A percentile compares a stretch with the other conserved stretches of the same genome.
Evolutionary conservation across 2,797 vertebrate species (phyloP).

Genomic region (Heteromormyrus szaboi): DNA sequence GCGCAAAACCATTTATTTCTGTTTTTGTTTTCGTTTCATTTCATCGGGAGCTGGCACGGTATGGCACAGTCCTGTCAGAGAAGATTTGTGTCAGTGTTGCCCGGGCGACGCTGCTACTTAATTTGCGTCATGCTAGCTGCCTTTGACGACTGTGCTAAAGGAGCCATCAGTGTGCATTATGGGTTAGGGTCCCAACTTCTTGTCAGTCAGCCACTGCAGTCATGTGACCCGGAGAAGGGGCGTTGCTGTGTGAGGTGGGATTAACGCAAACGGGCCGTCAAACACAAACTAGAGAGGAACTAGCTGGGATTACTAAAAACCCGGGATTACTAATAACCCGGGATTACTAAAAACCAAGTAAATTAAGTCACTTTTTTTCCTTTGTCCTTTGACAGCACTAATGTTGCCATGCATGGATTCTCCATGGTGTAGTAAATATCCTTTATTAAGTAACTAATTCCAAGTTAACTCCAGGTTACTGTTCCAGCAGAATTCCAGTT

Average conservation of each 20-base stretch:
- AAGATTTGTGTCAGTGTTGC: conserved; percentile 16
- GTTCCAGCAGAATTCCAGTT: not conserved
- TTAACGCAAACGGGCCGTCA: not conserved
- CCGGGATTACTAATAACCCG: not conserved
- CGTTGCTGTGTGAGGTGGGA: not conserved
- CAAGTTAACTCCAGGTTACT: not conserved
- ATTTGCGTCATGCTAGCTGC: conserved; percentile 10
- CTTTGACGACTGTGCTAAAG: conserved; percentile 3
- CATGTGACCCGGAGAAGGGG: not conserved
- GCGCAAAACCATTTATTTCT: not conserved
- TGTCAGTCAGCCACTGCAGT: not conserved
- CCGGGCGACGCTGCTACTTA: not conserved
- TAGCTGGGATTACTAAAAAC: not conserved
- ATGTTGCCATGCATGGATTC: not conserved
- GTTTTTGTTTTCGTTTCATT: not conserved
- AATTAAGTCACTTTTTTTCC: not conserved
- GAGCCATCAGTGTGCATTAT: not conserved
- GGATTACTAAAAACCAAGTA: not conserved
- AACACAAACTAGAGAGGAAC: not conserved
- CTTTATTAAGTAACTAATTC: not conserved
- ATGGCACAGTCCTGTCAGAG: conserved; percentile 12
- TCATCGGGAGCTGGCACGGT: not conserved
- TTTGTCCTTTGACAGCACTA: not conserved
- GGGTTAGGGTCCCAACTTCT: not conserved
- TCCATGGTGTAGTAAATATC: not conserved